Evolutionary conservation across 2,113 vertebrate species (phyloP).

Genomic region (Drymodes brunneopygia): DNA sequence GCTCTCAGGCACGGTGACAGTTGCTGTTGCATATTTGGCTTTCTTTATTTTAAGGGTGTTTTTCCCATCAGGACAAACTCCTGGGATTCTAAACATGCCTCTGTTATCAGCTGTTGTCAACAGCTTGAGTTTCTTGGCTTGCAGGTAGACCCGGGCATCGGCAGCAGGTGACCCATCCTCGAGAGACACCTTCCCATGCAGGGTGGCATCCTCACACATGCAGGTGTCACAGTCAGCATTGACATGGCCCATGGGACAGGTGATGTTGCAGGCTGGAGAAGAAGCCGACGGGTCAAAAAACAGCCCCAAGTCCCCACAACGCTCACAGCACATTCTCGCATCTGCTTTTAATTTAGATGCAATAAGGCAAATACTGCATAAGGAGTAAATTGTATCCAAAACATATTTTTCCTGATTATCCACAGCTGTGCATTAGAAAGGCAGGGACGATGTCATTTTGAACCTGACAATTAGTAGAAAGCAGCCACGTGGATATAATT

Average conservation of each 20-base stretch:
- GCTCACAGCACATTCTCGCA: fast-evolving
- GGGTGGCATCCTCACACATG: constrained; percentile 84
- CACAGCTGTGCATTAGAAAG: neutral
- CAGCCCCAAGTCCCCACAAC: neutral
- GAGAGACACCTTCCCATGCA: constrained; percentile 83
- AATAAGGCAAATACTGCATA: constrained; percentile 1
- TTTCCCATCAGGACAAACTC: constrained; percentile 88
- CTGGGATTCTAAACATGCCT: constrained; percentile 85
- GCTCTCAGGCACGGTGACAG: constrained; percentile 68
- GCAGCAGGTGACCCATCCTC: constrained; percentile 81
- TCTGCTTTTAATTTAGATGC: constrained; percentile 27
- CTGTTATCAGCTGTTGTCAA: constrained; percentile 80
- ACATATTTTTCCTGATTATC: neutral
- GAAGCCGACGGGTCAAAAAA: neutral
- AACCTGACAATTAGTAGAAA: constrained; percentile 29
- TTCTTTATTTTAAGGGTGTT: constrained; percentile 81
- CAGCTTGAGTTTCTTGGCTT: constrained; percentile 71
- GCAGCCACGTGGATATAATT: constrained; percentile 44
- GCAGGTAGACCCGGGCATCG: constrained; percentile 77
- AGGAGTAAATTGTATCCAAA: constrained; percentile 9
- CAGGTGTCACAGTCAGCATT: constrained; percentile 88
- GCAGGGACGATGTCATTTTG: neutral
- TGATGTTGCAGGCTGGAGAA: constrained; percentile 79
- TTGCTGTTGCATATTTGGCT: constrained; percentile 74
- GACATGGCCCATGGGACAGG: constrained; percentile 82